Evolutionary conservation across 2,888 invertebrate genomes (phyloP), one percentile per base, ranked within the genome.

Genomic region (Chrysolina haemoptera): DNA sequence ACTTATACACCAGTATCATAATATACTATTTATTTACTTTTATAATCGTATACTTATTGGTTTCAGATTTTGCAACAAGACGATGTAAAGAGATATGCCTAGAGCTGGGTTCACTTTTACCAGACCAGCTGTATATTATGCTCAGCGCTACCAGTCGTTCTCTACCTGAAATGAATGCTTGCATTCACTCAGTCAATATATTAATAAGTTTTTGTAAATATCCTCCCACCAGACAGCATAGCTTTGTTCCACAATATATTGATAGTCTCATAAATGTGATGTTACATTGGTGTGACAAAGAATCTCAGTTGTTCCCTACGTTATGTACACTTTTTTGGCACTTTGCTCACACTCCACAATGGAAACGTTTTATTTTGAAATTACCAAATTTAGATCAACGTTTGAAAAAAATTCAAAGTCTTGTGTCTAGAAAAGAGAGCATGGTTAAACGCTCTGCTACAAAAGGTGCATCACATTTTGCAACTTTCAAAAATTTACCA

Each of bases 201-300:
- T 89, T 94, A 43, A 90, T 94, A 59, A 94, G 94, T 83, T 87
- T 94, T 76, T 90, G 91, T 12, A 91, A 94, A 72, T 93, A 92
- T 80, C 88, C 88, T 67, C 87, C 89, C 65, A 93, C 93, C 0
- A 91, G 90, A 11, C 89, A 89, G 0, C 90, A 90, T 79, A 91
- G 92, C 71, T 93, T 93, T 85, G 85, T 90, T 89, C 90, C 91
- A 78, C 88, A 91, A 48, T 90, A 91, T 66, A 89, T 94, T 20
- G 88, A 91, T 35, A 90, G 90, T 1, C 88, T 94, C 63, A 86
- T 94, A 53, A 92, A 91, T 81, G 90, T 92, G 84, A 89, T 94
- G 89, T 87, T 90, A 85, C 90, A 93, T 70, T 93, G 91, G 88
- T 93, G 92, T 82, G 92, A 91, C 82, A 93, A 91, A 81, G 93